A percentile compares a stretch with the other conserved stretches of the same genome.
Evolutionary conservation across 2,797 vertebrate genomes (phyloP).

Genomic region (Cyclopterus lumpus): DNA sequence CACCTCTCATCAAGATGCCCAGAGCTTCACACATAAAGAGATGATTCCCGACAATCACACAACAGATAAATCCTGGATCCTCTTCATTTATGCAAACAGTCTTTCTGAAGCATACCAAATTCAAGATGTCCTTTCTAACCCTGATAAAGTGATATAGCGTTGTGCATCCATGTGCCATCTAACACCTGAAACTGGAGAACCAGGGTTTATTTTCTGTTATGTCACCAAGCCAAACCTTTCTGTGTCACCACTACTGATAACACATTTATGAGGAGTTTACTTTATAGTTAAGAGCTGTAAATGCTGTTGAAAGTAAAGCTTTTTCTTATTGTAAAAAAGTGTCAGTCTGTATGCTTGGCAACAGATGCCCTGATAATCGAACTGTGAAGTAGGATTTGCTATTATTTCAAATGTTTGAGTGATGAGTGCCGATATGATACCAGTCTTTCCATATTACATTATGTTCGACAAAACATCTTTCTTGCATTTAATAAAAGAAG

Average conservation of each 20-base stretch:
- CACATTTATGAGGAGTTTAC: neutral
- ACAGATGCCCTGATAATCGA: neutral
- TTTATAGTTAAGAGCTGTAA: neutral
- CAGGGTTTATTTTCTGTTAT: conserved; percentile 38
- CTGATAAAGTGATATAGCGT: neutral
- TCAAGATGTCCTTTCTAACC: neutral
- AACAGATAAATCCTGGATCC: neutral
- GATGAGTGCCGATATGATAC: neutral
- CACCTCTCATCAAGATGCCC: conserved; percentile 57
- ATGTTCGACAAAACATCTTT: neutral
- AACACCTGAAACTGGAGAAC: conserved; percentile 43
- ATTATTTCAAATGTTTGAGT: neutral
- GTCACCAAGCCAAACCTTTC: conserved; percentile 20
- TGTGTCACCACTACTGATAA: neutral
- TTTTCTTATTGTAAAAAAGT: neutral
- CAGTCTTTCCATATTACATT: neutral
- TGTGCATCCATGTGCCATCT: conserved; percentile 5
- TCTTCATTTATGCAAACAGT: neutral
- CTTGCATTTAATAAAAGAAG: neutral
- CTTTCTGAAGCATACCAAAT: neutral
- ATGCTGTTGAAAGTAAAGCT: neutral
- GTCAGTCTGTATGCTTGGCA: neutral
- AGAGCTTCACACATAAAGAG: conserved; percentile 42
- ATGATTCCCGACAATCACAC: conserved; percentile 28
- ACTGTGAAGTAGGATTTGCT: neutral